Base-by-base conservation (phyloP, 1,140 invertebrate species). In the Caenorhabditis inopinata region DNA sequence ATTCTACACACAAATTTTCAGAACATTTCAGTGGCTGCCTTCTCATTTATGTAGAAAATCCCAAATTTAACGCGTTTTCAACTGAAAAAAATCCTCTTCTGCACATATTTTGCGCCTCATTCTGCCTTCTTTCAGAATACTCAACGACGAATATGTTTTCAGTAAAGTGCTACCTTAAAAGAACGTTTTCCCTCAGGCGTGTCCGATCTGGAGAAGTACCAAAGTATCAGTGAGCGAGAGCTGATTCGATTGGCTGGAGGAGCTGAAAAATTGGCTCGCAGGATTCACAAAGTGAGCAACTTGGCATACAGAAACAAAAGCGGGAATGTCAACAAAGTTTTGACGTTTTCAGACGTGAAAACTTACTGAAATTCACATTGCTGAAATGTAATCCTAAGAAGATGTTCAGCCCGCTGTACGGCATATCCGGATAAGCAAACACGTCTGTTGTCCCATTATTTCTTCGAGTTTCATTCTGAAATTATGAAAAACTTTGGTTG, bases 351-450 rank as follows among this genome's bases (percentile, higher is more conserved):
- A 1, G 14, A n/a, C 25, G 25, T 7, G 25, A 18, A 47, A 58
- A 27, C 73, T 75, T 18, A 75, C 73, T 47, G 9, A 49, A 75
- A 49, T 80, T n/a, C 16, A 82, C 83, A n/a, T 84, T 84, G 74
- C 83, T 53, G 29, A 87, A 58, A 80, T 87, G 84, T 78, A 85
- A 79, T n/a, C 86, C 86, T 21, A 87, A 32, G 53, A 87, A 87
- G 23, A 87, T 75, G 14, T 84, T 62, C 25, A 68, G 48, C 45
- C 77, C 83, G 11, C 58, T 74, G 38, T 51, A 84, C 16, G 42
- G 45, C 25, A 84, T 85, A 16, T 81, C 81, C 7, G 86, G 86
- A 74, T 83, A 87, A 35, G 87, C 38, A 18, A 68, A 82, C 9
- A 87, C 75, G n/a, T 58, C 18, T 7, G 85, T 77, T 14, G 74